Evolutionary conservation across 2,113 vertebrate genomes (phyloP).

Genomic region (Psittacula cyanocephala): DNA sequence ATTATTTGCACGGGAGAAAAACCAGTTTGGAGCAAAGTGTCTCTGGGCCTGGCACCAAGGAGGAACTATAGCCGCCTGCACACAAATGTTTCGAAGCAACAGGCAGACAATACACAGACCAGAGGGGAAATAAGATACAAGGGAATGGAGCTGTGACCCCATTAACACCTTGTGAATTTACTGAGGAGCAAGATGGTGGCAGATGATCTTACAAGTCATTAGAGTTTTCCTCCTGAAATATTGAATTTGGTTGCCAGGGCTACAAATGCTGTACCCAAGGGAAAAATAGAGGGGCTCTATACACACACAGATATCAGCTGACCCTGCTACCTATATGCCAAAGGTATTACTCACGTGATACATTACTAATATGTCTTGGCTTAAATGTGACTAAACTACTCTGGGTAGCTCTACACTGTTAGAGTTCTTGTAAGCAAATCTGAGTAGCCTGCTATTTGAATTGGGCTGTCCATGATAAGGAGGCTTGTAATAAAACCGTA

Average conservation of each 20-base stretch:
- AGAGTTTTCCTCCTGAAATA: background rate
- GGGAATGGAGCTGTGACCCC: background rate
- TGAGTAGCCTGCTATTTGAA: background rate
- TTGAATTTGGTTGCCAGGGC: too few relatives aligned
- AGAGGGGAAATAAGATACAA: background rate
- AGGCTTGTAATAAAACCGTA: background rate
- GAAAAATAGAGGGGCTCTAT: background rate
- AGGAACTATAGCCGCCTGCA: background rate
- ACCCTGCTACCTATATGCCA: background rate
- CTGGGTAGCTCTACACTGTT: background rate
- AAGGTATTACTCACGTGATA: background rate
- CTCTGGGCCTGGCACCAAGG: background rate
- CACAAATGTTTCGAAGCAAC: accelerated
- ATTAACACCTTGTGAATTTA: background rate
- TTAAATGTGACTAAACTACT: background rate
- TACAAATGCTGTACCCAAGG: background rate
- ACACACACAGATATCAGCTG: background rate
- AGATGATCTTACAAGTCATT: background rate
- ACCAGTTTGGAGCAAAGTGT: background rate
- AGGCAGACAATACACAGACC: background rate
- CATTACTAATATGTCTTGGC: background rate
- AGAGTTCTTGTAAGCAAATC: background rate
- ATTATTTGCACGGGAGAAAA: background rate
- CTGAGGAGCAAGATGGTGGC: background rate
- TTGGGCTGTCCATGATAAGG: background rate